Percentiles rank a stretch among this genome's conserved stretches.
phyloP scores from a whole-genome alignment of 2,888 invertebrate species.

The Rutpela maculata region DNA sequence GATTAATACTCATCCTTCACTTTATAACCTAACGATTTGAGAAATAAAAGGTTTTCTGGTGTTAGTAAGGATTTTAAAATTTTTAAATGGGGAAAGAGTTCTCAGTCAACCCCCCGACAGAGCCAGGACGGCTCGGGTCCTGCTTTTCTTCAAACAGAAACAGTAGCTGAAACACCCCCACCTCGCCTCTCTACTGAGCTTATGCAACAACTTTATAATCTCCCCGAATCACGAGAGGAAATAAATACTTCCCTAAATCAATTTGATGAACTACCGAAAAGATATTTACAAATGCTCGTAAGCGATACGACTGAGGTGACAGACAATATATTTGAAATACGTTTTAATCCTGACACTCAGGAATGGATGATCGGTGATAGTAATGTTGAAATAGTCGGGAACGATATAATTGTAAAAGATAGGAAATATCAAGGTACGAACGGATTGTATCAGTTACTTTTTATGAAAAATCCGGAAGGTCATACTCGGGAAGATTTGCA shows the following conservation, averaged over 20 bases:
- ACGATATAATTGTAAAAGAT: conserved; percentile 9
- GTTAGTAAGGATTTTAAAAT: background rate
- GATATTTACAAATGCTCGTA: background rate
- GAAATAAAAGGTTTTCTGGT: conserved; percentile 6
- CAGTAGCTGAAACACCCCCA: background rate
- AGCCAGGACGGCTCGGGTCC: background rate
- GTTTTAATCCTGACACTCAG: background rate
- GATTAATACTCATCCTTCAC: too few relatives aligned
- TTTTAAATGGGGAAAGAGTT: too few relatives aligned
- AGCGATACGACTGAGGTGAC: background rate
- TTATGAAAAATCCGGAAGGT: too few relatives aligned
- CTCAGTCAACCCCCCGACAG: background rate
- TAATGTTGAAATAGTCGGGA: background rate
- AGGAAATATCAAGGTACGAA: too few relatives aligned
- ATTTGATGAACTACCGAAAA: background rate
- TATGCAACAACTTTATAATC: too few relatives aligned
- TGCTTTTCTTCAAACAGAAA: background rate
- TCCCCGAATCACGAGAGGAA: too few relatives aligned
- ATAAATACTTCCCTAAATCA: too few relatives aligned
- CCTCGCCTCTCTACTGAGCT: background rate
- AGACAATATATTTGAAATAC: background rate
- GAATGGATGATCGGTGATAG: conserved; percentile 3
- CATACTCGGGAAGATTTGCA: too few relatives aligned
- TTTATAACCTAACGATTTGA: conserved; percentile 3
- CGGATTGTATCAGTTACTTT: too few relatives aligned